Evolutionary conservation across 2,113 vertebrate genomes (phyloP).

Genomic region (Sinocyclocheilus grahami): DNA sequence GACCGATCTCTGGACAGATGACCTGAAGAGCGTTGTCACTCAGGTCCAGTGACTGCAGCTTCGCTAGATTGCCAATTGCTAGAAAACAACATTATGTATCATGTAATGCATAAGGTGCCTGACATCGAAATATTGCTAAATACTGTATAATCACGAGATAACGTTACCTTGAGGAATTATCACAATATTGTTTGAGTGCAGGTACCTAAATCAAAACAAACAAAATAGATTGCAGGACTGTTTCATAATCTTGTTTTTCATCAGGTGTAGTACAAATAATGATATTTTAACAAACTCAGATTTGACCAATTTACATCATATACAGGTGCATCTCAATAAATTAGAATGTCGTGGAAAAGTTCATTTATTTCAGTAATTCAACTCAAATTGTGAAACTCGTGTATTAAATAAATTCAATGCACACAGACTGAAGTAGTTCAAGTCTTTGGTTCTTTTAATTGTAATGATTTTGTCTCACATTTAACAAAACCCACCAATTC

Average conservation of each 20-base stretch:
- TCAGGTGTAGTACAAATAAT: background rate
- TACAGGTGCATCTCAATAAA: background rate
- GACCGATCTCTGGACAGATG: slow-evolving; percentile 92
- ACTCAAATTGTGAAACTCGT: too few relatives aligned
- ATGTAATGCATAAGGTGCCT: background rate
- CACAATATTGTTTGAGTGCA: slow-evolving; percentile 96
- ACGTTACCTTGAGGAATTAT: slow-evolving; percentile 92
- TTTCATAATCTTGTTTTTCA: background rate
- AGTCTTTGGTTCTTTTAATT: too few relatives aligned
- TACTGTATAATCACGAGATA: background rate
- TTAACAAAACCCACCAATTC: too few relatives aligned
- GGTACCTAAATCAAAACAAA: slow-evolving; percentile 77
- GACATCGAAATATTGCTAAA: background rate
- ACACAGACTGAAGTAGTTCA: too few relatives aligned
- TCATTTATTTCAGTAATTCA: too few relatives aligned
- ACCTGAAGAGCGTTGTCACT: slow-evolving; percentile 93
- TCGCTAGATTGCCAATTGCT: slow-evolving; percentile 91
- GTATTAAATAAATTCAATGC: too few relatives aligned
- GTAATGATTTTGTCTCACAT: too few relatives aligned
- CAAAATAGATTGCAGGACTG: background rate
- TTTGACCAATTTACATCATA: background rate
- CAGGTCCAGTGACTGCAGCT: slow-evolving; percentile 92
- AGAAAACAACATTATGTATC: slow-evolving; percentile 32
- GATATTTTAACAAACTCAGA: background rate
- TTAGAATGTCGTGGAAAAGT: too few relatives aligned